phyloP scores from a whole-genome alignment of 2,113 vertebrate genomes.

The Hiodon tergisus region DNA sequence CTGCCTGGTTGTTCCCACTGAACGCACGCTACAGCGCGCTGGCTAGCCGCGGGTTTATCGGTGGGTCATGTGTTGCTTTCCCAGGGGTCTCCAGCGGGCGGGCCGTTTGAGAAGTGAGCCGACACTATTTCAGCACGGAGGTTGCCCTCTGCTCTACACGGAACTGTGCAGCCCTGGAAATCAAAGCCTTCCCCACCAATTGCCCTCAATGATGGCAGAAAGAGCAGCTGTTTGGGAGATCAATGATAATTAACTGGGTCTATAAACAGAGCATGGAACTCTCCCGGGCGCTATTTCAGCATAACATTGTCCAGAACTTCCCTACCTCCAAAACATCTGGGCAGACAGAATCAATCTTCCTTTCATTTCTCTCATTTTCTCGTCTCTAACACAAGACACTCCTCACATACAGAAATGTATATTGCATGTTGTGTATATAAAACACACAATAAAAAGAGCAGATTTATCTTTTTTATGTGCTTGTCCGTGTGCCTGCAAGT shows the following conservation, averaged over 20 bases:
- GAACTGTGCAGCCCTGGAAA: too few species aligned
- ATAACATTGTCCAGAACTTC: constrained; percentile 60
- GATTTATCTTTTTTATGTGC: constrained; percentile 20
- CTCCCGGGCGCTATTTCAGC: constrained; percentile 54
- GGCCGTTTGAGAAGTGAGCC: too few species aligned
- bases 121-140: too few species aligned
- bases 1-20: too few species aligned
- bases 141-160: too few species aligned
- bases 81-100: too few species aligned
- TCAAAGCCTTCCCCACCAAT: too few species aligned
- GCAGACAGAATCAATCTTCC: constrained; percentile 50
- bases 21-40: too few species aligned
- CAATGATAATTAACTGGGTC: constrained; percentile 65
- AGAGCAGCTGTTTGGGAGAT: constrained; percentile 52
- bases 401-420: constrained; percentile 13
- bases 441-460: neutral
- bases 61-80: too few species aligned
- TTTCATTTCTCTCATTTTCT: constrained; percentile 25
- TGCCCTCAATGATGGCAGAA: constrained; percentile 41
- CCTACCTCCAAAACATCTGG: constrained; percentile 44
- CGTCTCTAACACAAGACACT: constrained; percentile 18
- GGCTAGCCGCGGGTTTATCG: too few species aligned
- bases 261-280: constrained; percentile 44
- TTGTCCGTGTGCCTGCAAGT: constrained; percentile 9
- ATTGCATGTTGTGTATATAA: constrained; percentile 19